Evolutionary conservation across 2,888 invertebrate species (phyloP), one percentile per base, ranked within the genome.

Genomic region (Ernsta delagoae): DNA sequence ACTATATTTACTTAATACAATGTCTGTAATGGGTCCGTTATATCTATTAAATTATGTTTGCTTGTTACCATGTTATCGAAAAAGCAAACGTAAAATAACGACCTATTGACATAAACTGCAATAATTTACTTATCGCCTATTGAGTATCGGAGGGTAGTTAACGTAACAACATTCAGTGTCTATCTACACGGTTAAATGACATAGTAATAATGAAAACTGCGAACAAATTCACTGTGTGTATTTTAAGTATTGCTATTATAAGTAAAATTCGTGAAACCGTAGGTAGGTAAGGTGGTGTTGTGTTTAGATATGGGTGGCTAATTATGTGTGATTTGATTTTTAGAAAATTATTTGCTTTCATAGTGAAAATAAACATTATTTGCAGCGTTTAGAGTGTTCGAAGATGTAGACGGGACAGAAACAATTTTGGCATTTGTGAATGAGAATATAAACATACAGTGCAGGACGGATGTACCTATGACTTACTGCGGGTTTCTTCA

Each of bases 401-500:
- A 63, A 53, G 76, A 86, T 71, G 76, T 80, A 16, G 75, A 85
- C 9, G 89, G 85, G 48, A 80, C 79, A 4, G 82, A 85, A 73
- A 90, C 84, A 1, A 87, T 93, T 53, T 74, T 93, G 65, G 89
- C 92, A 0, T 76, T 89, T 9, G 84, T 85, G 73, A 84, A 87
- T 70, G 92, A 92, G 73, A 73, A 75, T 1, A 78, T 94, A 48
- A 80, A 74, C 50, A 85, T 94, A 71, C 80, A 86, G 73, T 93
- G 93, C 71, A 83, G 82, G 65, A 79, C 88, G 1, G 85, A 89
- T 60, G 81, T 79, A 70, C 83, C 88, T 0, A 88, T 93, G 83
- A 80, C 83, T 1, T 93, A 93, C 71, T 94, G 94, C 77, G 92
- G 90, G 11, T 88, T 93, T 66, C 79, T 87, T 50, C 86, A 92